Conservation (phyloP, 1,140 invertebrate species). For the Euwallacea similis region DNA sequence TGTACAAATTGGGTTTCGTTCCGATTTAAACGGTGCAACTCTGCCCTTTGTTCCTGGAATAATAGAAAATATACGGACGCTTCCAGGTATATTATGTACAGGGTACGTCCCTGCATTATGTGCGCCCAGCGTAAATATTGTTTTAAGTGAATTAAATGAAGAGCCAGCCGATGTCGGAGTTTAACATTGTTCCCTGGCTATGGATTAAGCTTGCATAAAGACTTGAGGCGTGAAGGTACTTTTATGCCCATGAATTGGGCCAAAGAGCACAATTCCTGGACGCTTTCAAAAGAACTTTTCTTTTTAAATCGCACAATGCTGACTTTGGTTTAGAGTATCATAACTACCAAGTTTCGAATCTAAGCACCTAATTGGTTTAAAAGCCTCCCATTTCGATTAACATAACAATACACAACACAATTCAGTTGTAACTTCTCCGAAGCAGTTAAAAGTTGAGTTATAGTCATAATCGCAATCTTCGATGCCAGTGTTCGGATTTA, state of each 20-base stretch:
- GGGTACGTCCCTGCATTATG: conserved; percentile 13
- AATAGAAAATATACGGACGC: conserved; percentile 20
- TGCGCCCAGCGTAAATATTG: conserved; percentile 18
- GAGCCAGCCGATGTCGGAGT: neutral
- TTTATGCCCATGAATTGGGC: too few species aligned
- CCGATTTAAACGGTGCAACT: conserved; percentile 20
- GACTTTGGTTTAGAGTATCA: too few species aligned
- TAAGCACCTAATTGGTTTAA: too few species aligned
- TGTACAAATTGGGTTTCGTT: conserved; percentile 26
- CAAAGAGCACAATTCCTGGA: too few species aligned
- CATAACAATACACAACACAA: too few species aligned
- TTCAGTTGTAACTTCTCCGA: neutral
- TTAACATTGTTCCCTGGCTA: conserved; percentile 1
- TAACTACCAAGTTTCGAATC: too few species aligned
- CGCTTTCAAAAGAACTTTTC: too few species aligned
- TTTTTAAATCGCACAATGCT: too few species aligned
- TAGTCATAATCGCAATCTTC: conserved; percentile 1
- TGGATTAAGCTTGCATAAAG: too few species aligned
- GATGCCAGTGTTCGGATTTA: conserved; percentile 6
- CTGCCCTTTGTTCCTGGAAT: conserved; percentile 20
- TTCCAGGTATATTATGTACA: conserved; percentile 21
- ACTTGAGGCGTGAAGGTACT: too few species aligned
- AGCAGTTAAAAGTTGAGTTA: conserved; percentile 7
- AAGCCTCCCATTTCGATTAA: too few species aligned
- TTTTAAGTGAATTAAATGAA: conserved; percentile 19